Evolutionary conservation across 2,888 invertebrate species (phyloP), one percentile per base, ranked within the genome.

Genomic region (Trypoxylon attenuatum): DNA sequence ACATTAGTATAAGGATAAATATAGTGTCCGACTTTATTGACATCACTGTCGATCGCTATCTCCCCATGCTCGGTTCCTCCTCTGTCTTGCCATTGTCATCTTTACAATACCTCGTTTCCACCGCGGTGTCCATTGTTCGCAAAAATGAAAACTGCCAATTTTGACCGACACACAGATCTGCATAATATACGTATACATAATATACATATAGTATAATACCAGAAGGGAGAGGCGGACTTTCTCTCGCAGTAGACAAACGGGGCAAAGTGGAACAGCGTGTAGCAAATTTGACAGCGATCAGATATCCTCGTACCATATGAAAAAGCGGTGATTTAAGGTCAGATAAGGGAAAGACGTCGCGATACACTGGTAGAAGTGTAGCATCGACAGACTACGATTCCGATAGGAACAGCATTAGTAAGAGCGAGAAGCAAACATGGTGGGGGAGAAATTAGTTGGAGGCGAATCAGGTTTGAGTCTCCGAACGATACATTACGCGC

Each of bases 11-110:
- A 64, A n/a, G n/a, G n/a, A n/a, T 60, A 62, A 75, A 75, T 66
- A 69, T 69, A 74, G 66, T 62, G 57, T 64, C 63, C 61, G 16
- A 66, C 47, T 64, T 72, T 54, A 60, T 67, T 22, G 55, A 51
- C 72, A 53, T 57, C 61, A 58, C 49, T 59, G n/a, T n/a, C n/a
- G 75, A 75, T 72, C 46, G 56, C 54, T 69, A 71, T 75, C 72
- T 69, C 56, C 19, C 33, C 13, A 33, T 33, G 47, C 16, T 22
- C 29, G 6, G n/a, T n/a, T n/a, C 25, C 15, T 47, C 41, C 5
- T 16, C 25, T 53, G 42, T 46, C 5, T 54, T 39, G 22, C 39
- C 33, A 60, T 71, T 66, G 67, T 67, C 46, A 27, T 47, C 25
- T 52, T 62, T 60, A 41, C 49, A 53, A 51, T 56, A 42, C 15